These are phyloP conservation scores for Syritta pipiens DNA, from an alignment of 2,888 invertebrate species.

Conservation along the genomic window DNA sequence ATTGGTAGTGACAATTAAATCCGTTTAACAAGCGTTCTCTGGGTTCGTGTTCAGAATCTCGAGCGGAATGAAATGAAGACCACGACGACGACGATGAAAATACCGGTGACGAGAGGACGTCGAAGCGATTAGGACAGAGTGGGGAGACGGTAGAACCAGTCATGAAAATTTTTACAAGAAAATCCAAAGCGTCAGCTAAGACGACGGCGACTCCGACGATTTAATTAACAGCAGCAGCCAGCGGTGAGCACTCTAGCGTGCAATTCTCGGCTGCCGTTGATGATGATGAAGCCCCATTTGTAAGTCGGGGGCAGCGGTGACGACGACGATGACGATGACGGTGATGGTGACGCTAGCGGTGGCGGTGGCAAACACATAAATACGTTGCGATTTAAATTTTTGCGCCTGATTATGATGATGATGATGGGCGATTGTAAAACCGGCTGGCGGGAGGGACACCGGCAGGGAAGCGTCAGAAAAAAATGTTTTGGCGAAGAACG, in stretches of 20 bases:
- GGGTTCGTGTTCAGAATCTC: conserved; percentile 61
- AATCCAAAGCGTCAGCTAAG: conserved; percentile 3
- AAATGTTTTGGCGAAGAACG: too few species aligned
- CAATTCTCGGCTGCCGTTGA: conserved; percentile 1
- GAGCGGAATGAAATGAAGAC: not conserved
- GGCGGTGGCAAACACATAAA: conserved; percentile 37
- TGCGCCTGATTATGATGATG: conserved; percentile 52
- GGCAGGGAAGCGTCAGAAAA: too few species aligned
- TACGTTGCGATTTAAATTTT: conserved; percentile 61
- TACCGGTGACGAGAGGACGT: not conserved
- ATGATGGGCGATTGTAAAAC: conserved; percentile 28
- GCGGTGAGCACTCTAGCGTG: conserved; percentile 48
- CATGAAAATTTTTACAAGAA: conserved; percentile 29
- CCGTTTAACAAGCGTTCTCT: conserved; percentile 66
- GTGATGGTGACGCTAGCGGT: not conserved
- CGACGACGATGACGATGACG: conserved; percentile 14
- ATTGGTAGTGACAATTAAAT: conserved; percentile 69
- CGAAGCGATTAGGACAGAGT: not conserved
- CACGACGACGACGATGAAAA: not conserved
- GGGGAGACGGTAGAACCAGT: conserved; percentile 4
- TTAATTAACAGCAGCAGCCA: conserved; percentile 53
- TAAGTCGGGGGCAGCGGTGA: too few species aligned
- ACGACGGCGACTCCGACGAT: conserved; percentile 29
- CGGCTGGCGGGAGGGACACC: too few species aligned
- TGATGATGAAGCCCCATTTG: too few species aligned